Evolutionary conservation across 1,140 invertebrate species (phyloP), one percentile per base, ranked within the genome.

Genomic region (Linepithema humile): DNA sequence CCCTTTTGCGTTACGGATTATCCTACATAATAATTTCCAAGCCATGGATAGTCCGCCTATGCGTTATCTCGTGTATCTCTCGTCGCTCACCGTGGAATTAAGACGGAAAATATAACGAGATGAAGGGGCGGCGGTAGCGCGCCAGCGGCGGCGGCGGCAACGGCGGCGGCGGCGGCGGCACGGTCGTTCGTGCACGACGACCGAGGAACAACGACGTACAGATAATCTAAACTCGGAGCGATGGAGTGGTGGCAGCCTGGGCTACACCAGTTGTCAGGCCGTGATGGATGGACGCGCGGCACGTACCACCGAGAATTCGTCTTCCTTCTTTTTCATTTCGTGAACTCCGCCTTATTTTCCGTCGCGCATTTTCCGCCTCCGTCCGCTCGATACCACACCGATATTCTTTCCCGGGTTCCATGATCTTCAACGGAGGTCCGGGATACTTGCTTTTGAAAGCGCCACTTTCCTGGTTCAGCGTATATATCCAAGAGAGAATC

Each of bases 161-260:
- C 45, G 6, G 3, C 0, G 55, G 38, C 59, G 59, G 85, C 53
- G 40, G 55, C 48, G 53, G 78, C 35, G 45, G 53, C 15, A 29
- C 67, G 40, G 59, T 62, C 40, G 74, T 78, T 78, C 75, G 75
- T 70, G 75, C 75, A 69, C 75, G 57, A 80, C 75, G 67, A 69
- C 69, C 53, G 10, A 70, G 73, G 38, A 65, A 82, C 84, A 59
- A 45, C 83, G 82, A 65, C 85, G 82, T 84, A 83, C 64, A 90
- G 85, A 88, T 91, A 91, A 91, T 91, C 87, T 91, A 91, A 89
- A 88, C 83, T 82, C 77, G 74, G 82, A 57, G 75, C 87, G 90
- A 91, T 91, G 89, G 88, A 91, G 85, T 86, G 88, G 69, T 88
- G 89, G 87, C 89, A 89, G 86, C 74, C 87, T 60, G 78, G 87